Base-by-base conservation (phyloP, 2,888 invertebrate genomes). In the Crepidodera aurea region DNA sequence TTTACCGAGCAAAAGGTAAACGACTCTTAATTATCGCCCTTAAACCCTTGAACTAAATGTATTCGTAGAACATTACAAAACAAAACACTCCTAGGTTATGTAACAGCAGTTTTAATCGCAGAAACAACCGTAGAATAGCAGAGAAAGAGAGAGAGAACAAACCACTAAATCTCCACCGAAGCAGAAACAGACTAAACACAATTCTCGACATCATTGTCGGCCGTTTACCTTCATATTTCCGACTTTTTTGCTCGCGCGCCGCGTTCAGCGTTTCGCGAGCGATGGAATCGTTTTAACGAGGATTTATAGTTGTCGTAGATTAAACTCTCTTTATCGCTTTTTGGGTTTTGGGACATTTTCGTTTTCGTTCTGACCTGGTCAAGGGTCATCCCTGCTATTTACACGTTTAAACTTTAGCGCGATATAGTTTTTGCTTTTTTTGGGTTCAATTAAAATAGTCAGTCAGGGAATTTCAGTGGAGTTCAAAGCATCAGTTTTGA, bases 141-240 rank as follows among this genome's bases (percentile, higher is more conserved):
- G 15, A 48, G 27, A 48, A 6, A 25, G 15, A 19, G 29, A 48
- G 10, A 48, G 29, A 15, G 27, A 29, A 48, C 27, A 48, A 29
- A 48, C 48, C 48, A 48, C 48, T 48, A 48, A 48, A 48, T 48
- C 48, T 48, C 48, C 48, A 48, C 13, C 48, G 48, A 48, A 48
- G 48, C 27, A 48, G 48, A 48, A 48, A 48, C 48, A 48, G n/a
- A 48, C 27, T 48, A 29, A 48, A 48, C 48, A 48, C 48, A 48
- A 48, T 29, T 48, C 42, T n/a, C 42, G 42, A 42, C 42, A 42
- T 42, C 27, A 48, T 48, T 48, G 48, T 48, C 48, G 48, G 48
- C 48, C 48, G 48, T 48, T 48, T 48, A 48, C 48, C 48, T 48
- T 48, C 27, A 48, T 48, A 48, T 48, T 48, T 48, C 44, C 48